Evolutionary conservation across 2,797 vertebrate genomes (phyloP), one percentile per base, ranked within the genome.

Genomic region (Acanthurus tractus): DNA sequence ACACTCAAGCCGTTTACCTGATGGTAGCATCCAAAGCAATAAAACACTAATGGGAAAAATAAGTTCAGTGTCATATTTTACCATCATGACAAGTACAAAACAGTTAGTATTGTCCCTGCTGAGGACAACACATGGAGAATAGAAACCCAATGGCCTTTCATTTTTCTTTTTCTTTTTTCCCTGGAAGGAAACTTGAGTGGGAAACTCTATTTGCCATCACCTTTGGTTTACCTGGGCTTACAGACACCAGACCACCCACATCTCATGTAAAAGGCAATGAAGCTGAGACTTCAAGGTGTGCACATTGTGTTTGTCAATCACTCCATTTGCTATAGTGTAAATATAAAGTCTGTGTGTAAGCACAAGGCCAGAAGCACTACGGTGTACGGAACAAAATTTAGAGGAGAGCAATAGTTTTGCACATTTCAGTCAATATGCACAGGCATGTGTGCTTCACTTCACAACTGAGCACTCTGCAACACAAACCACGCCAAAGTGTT

Each of bases 161-260:
- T 67, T 76, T 34, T 58, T 69, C 23, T 20, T 61, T 10, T 25
- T 8, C 13, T 8, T 44, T 38, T 65, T 65, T 74, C 49, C 46
- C 22, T 65, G 0, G 3, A 70, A 25, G 63, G 42, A 82, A 89
- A 88, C 67, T 53, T 0, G 23, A 85, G 73, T 46, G 65, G 68
- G 76, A 88, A 88, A 85, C 52, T 34, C 74, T 70, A 80, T 58
- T 72, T 77, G 11, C 18, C 2, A 2, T 65, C 79, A 83, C 74
- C 81, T 89, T 79, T 84, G 76, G 61, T 79, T 87, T 83, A 89
- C 82, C 89, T 86, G 79, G 42, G 12, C 73, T 70, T 61, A 77
- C 58, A 79, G 79, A 78, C 78, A 71, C 13, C 23, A 25, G 87
- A 91, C 89, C 91, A 90, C 86, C 88, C 89, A 88, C 76, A 49